Evolutionary conservation across 2,888 invertebrate genomes (phyloP).

Genomic region (Ashinkailepas kermadecensis): DNA sequence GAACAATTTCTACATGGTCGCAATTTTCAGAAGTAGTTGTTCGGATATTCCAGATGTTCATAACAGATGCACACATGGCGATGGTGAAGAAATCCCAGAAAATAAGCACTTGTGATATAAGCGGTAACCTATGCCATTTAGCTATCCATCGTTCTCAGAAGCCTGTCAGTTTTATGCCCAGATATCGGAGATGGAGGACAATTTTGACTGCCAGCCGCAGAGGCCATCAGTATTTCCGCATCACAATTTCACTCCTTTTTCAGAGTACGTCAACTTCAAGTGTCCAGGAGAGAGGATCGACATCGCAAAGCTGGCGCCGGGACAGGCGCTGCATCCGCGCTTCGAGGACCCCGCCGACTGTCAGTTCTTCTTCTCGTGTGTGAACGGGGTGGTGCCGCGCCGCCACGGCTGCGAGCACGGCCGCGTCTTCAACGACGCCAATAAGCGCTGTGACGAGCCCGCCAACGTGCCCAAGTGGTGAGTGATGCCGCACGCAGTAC

Average conservation of each 20-base stretch:
- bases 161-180: too few relatives aligned
- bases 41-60: too few relatives aligned
- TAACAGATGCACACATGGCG: too few relatives aligned
- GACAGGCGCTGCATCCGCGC: constrained; percentile 56
- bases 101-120: too few relatives aligned
- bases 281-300: constrained; percentile 51
- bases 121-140: too few relatives aligned
- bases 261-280: constrained; percentile 73
- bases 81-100: too few relatives aligned
- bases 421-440: constrained; percentile 76
- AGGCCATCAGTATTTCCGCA: background rate
- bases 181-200: too few relatives aligned
- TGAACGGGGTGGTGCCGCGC: constrained; percentile 74
- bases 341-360: constrained; percentile 83
- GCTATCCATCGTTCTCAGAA: too few relatives aligned
- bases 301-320: constrained; percentile 46
- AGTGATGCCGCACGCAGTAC: constrained; percentile 36
- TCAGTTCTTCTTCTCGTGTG: constrained; percentile 85
- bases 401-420: constrained; percentile 81
- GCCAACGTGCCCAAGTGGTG: constrained; percentile 84
- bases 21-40: too few relatives aligned
- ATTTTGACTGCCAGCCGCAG: too few relatives aligned
- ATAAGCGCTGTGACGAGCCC: constrained; percentile 74
- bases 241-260: constrained; percentile 31
- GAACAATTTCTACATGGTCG: too few relatives aligned